Evolutionary conservation across 2,888 invertebrate species (phyloP).

Genomic region (Drosophila mulleri): DNA sequence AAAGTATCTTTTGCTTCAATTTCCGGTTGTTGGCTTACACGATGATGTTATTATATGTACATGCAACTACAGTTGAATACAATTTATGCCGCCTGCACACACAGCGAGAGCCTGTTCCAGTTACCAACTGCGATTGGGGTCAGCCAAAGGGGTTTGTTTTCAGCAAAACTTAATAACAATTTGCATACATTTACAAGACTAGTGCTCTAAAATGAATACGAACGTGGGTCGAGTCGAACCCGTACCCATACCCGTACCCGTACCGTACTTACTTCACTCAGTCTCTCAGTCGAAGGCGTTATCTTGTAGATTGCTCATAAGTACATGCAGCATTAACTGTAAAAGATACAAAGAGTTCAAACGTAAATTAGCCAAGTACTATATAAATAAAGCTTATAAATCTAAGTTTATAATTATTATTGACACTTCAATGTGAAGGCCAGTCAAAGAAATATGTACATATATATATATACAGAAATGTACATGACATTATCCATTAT

Average conservation of each 20-base stretch:
- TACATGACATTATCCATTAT: constrained; percentile 22
- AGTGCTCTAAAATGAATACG: constrained; percentile 29
- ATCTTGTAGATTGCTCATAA: constrained; percentile 64
- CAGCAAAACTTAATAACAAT: constrained; percentile 61
- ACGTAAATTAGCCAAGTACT: constrained; percentile 39
- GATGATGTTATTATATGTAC: constrained; percentile 11
- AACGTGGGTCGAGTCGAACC: constrained; percentile 36
- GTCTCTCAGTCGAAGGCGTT: constrained; percentile 58
- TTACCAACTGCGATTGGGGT: constrained; percentile 50
- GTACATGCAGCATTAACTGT: constrained; percentile 73
- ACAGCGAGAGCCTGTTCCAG: constrained; percentile 46
- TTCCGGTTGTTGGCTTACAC: constrained; percentile 36
- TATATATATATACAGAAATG: not conserved
- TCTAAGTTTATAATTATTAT: constrained; percentile 32
- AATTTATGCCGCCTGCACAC: constrained; percentile 65
- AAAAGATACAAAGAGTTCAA: constrained; percentile 30
- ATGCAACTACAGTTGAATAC: constrained; percentile 46
- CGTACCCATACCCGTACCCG: too few relatives aligned
- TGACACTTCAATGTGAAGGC: constrained; percentile 64
- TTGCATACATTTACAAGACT: constrained; percentile 67
- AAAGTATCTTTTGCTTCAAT: constrained; percentile 23
- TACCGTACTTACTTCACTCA: constrained; percentile 59
- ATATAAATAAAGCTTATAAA: constrained; percentile 21
- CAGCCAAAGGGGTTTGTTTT: constrained; percentile 52
- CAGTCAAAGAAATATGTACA: constrained; percentile 47